A percentile compares a stretch with the other conserved stretches of the same genome.
phyloP scores from a whole-genome alignment of 2,888 invertebrate genomes.

The Drosophila longiperda region DNA sequence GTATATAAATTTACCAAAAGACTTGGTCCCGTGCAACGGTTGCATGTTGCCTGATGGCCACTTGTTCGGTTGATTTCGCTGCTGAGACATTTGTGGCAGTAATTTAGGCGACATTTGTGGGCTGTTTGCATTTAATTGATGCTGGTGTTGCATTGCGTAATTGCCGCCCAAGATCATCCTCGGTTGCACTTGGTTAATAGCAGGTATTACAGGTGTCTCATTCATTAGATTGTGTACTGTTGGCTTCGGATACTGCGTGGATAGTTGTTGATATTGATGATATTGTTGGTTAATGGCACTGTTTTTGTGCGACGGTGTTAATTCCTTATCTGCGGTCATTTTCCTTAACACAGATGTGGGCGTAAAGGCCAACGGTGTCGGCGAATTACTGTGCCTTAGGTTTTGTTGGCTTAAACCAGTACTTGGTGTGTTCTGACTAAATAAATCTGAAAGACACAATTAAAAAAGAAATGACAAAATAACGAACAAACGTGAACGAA shows the following conservation, averaged over 20 bases:
- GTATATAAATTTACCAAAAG: slow-evolving; percentile 50
- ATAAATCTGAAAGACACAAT: slow-evolving; percentile 45
- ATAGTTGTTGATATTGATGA: slow-evolving; percentile 34
- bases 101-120: slow-evolving; percentile 69
- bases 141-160: slow-evolving; percentile 42
- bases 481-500: neutral
- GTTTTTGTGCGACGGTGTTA: slow-evolving; percentile 56
- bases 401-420: slow-evolving; percentile 46
- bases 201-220: slow-evolving; percentile 57
- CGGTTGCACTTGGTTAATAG: slow-evolving; percentile 64
- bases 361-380: slow-evolving; percentile 93
- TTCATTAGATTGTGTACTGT: slow-evolving; percentile 39
- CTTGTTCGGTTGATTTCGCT: slow-evolving; percentile 51
- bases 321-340: slow-evolving; percentile 96
- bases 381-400: slow-evolving; percentile 85
- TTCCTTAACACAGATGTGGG: slow-evolving; percentile 97
- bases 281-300: slow-evolving; percentile 26
- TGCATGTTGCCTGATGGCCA: slow-evolving; percentile 53
- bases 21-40: slow-evolving; percentile 43
- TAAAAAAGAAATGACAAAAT: neutral
- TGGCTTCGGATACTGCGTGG: slow-evolving; percentile 39
- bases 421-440: slow-evolving; percentile 20
- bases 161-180: slow-evolving; percentile 83
- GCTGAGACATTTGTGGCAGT: slow-evolving; percentile 44
- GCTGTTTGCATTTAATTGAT: slow-evolving; percentile 53